Percentiles rank a stretch among this genome's conserved stretches.
These are phyloP conservation scores for Neodontobutis hainanensis DNA, from an alignment of 2,113 vertebrate genomes.

Conservation along the genomic window DNA sequence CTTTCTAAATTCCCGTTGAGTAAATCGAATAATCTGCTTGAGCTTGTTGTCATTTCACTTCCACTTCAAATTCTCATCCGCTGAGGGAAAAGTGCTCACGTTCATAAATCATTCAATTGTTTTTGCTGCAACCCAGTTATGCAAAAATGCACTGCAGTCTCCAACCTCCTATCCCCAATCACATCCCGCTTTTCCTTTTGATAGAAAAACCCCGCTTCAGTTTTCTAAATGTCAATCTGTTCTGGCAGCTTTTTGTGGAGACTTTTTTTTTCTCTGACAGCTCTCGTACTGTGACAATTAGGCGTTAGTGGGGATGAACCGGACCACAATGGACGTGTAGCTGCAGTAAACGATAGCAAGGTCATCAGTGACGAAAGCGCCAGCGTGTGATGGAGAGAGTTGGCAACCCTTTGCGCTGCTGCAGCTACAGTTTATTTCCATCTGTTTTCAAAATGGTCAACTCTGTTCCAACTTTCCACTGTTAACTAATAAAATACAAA, in stretches of 20 bases:
- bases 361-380: slow-evolving; percentile 43
- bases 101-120: slow-evolving; percentile 73
- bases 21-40: slow-evolving; percentile 57
- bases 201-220: slow-evolving; percentile 32
- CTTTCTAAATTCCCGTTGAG: slow-evolving; percentile 51
- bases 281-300: slow-evolving; percentile 57
- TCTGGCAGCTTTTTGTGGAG: slow-evolving; percentile 15
- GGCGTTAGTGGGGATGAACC: slow-evolving; percentile 32
- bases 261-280: slow-evolving; percentile 31
- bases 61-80: slow-evolving; percentile 44
- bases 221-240: slow-evolving; percentile 46
- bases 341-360: slow-evolving; percentile 66
- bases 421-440: slow-evolving; percentile 7
- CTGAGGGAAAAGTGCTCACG: slow-evolving; percentile 39
- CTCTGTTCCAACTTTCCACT: slow-evolving; percentile 13
- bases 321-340: slow-evolving; percentile 57
- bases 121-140: slow-evolving; percentile 66
- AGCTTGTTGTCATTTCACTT: slow-evolving; percentile 55
- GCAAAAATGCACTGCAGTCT: slow-evolving; percentile 21
- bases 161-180: slow-evolving; percentile 11
- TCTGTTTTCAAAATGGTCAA: too few relatives aligned
- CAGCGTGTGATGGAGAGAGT: slow-evolving; percentile 9
- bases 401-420: slow-evolving; percentile 11
- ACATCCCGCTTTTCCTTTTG: slow-evolving; percentile 20
- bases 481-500: slow-evolving; percentile 43